Evolutionary conservation across 2,888 invertebrate genomes (phyloP), one percentile per base, ranked within the genome.

Genomic region (Anarsia innoxiella): DNA sequence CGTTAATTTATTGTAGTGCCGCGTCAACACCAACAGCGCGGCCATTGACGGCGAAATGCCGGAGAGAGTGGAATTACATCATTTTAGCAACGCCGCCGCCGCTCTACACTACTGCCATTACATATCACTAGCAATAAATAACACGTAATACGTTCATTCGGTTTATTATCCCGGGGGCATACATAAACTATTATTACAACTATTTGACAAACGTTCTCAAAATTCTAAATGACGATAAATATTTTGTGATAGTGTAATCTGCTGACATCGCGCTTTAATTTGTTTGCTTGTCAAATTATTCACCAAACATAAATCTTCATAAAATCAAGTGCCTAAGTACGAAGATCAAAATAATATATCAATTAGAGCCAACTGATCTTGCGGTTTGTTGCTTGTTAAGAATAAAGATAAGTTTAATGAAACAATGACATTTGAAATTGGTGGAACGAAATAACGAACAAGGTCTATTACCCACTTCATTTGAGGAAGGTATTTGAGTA

Each of bases 1-100:
- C 66, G 71, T 74, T 75, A 80, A 83, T 82, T 77, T 77, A 80
- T 79, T 65, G 69, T 66, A 50, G 66, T 57, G 40, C 52, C 59
- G 63, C 59, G 64, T 66, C 69, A 61, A 52, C 63, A 48, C 48
- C 57, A 56, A 49, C 41, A 31, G 42, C 36, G 36, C 36, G 36
- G 40, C 23, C 40, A 35, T 36, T 26, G 37, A 39, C 50, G 42
- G 51, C 46, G 49, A 52, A 56, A 56, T 48, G 44, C 39, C 45
- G 39, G 42, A 8, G 42, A 41, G 47, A 46, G 49, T 45, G 51
- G 51, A 49, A 48, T 51, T 51, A 50, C 47, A 36, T 46, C 44
- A 46, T 40, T 46, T 48, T 40, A 39, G 39, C n/a, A n/a, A n/a
- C 45, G 35, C 34, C 23, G 29, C 31, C 43, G 11, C 37, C 30